Conservation (phyloP, 2,113 vertebrate species). For the Calyptomena viridis region DNA sequence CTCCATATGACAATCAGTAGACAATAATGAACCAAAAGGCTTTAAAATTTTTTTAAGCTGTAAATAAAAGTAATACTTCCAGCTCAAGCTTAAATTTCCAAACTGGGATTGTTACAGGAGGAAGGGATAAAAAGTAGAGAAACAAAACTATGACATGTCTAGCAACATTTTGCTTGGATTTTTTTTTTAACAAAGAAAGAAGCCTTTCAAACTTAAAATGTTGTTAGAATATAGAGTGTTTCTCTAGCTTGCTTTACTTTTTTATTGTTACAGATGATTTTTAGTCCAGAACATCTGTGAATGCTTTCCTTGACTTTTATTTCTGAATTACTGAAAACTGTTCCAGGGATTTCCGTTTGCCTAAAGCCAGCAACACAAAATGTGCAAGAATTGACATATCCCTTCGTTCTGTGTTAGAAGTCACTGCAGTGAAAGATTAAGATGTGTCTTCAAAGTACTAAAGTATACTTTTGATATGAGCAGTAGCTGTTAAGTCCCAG, state of each 20-base stretch:
- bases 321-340: neutral
- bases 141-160: neutral
- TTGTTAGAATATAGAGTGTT: neutral
- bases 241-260: neutral
- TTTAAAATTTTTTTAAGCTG: too few relatives aligned
- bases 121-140: neutral
- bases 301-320: neutral
- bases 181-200: neutral
- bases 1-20: too few relatives aligned
- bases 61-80: too few relatives aligned
- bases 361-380: neutral
- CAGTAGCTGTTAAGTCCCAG: neutral
- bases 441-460: neutral
- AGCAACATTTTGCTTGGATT: neutral
- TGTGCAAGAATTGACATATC: neutral
- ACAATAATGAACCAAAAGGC: too few relatives aligned
- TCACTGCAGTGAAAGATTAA: neutral
- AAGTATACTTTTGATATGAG: neutral
- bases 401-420: neutral
- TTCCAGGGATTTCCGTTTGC: neutral
- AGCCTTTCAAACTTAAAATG: neutral
- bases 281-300: neutral
- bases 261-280: neutral
- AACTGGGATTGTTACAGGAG: too few relatives aligned
- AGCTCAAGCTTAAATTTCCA: too few relatives aligned